Evolutionary conservation across 2,113 vertebrate species (phyloP).

Genomic region (Melanotaenia duboulayi): DNA sequence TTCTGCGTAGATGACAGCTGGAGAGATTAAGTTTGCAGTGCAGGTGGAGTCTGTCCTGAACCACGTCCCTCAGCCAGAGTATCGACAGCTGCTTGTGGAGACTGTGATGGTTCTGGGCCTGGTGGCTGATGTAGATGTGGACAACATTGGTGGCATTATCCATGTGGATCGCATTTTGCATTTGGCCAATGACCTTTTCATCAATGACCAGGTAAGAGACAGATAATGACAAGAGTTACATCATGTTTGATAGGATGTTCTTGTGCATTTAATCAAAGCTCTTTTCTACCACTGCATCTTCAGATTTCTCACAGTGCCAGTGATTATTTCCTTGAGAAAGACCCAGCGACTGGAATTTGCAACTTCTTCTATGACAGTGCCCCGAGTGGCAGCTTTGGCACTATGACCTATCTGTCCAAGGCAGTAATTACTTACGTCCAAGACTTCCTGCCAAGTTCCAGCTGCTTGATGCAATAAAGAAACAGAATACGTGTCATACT

Average conservation of each 20-base stretch:
- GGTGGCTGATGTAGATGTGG: slow-evolving; percentile 90
- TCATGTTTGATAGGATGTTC: background rate
- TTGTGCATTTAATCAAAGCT: background rate
- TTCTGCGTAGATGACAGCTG: slow-evolving; percentile 90
- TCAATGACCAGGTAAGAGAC: slow-evolving; percentile 90
- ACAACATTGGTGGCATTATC: slow-evolving; percentile 92
- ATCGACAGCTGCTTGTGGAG: slow-evolving; percentile 96
- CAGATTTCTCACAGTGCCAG: slow-evolving; percentile 88
- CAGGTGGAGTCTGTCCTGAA: slow-evolving; percentile 97
- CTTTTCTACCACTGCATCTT: slow-evolving; percentile 7
- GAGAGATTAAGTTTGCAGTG: slow-evolving; percentile 98
- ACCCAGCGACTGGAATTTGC: slow-evolving; percentile 92
- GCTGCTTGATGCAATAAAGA: slow-evolving; percentile 91
- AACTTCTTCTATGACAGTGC: slow-evolving; percentile 97
- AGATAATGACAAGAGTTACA: background rate
- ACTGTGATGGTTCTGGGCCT: slow-evolving; percentile 92
- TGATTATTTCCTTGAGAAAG: slow-evolving; percentile 91
- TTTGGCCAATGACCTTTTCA: slow-evolving; percentile 92
- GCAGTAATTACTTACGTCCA: slow-evolving; percentile 90
- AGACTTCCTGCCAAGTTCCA: slow-evolving; percentile 91
- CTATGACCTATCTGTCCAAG: slow-evolving; percentile 98
- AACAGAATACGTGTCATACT: background rate
- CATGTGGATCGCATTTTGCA: slow-evolving; percentile 90
- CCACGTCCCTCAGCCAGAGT: slow-evolving; percentile 95
- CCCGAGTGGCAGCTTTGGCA: slow-evolving; percentile 94